Evolutionary conservation across 2,113 vertebrate species (phyloP), one percentile per base, ranked within the genome.

Genomic region (Typhlomys cinereus): DNA sequence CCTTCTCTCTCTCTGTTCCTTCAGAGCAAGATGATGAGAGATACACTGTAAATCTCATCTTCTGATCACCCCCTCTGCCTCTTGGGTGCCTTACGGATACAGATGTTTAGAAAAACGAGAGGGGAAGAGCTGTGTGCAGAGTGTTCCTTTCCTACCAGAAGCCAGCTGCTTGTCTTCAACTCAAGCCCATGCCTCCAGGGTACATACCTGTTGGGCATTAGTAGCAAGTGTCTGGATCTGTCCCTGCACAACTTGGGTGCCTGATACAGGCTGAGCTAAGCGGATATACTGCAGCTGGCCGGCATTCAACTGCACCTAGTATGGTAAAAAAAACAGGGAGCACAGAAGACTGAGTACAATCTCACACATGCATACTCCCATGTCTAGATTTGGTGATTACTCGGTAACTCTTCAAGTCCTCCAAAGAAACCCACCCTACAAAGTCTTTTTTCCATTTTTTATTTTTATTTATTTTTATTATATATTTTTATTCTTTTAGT

Each of bases 201-300:
- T 85, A 96, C 96, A 0, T 98, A 99, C 99, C 99, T 99, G 99
- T 97, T 99, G 99, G 23, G 99, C 97, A 96, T 99, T 99, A 97
- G 98, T 97, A 90, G 99, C 97, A 62, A 99, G 98, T 17, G 99
- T 99, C 98, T 99, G 99, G 97, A 99, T 99, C 97, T 99, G 99
- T 97, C 99, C 99, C 97, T 99, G 99, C 89, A 99, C 99, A 62
- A 99, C 99, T 96, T 99, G 99, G 52, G 99, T 98, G 96, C 99
- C 99, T 70, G 99, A 99, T 91, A 99, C 99, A 1, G 99, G 99
- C 96, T 99, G 99, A 69, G 99, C 99, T 96, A 99, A 98, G 93
- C 99, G 99, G 95, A 99, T 99, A 96, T 99, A 99, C 96, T 99
- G 99, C 92, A 99, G 98, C 97, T 99, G 99, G 91, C 99, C 99